Evolutionary conservation across 2,113 vertebrate species (phyloP).

Genomic region (Oreochromis aureus): DNA sequence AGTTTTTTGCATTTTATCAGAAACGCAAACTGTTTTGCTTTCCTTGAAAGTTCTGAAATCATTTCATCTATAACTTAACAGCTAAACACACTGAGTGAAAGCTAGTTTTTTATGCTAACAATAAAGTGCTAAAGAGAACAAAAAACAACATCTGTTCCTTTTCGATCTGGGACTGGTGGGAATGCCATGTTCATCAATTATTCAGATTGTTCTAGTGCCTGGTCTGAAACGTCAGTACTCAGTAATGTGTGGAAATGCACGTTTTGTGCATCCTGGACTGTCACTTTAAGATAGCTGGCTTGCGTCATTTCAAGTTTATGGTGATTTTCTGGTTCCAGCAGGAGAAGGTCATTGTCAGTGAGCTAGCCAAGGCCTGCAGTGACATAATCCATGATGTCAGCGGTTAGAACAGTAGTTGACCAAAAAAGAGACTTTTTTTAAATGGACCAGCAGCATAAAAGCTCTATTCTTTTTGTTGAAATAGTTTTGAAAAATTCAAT

Average conservation of each 20-base stretch:
- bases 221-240: neutral
- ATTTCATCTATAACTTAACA: neutral
- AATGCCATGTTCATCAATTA: constrained; percentile 5
- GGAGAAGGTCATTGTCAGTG: neutral
- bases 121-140: neutral
- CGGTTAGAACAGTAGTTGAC: neutral
- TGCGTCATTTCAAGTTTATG: neutral
- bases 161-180: neutral
- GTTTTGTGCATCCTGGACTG: neutral
- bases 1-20: neutral
- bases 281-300: neutral
- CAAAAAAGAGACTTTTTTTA: neutral
- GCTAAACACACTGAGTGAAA: neutral
- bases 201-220: neutral
- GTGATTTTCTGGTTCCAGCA: neutral
- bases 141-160: constrained; percentile 24
- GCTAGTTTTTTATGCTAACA: neutral
- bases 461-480: neutral
- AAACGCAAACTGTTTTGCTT: neutral
- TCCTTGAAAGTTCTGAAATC: neutral
- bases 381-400: constrained; percentile 5
- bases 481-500: neutral
- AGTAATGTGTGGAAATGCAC: neutral
- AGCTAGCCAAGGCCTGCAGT: neutral
- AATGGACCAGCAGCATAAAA: neutral